Evolutionary conservation across 2,113 vertebrate species (phyloP), one percentile per base, ranked within the genome.

Genomic region (Calyptommatus sinebrachiatus): DNA sequence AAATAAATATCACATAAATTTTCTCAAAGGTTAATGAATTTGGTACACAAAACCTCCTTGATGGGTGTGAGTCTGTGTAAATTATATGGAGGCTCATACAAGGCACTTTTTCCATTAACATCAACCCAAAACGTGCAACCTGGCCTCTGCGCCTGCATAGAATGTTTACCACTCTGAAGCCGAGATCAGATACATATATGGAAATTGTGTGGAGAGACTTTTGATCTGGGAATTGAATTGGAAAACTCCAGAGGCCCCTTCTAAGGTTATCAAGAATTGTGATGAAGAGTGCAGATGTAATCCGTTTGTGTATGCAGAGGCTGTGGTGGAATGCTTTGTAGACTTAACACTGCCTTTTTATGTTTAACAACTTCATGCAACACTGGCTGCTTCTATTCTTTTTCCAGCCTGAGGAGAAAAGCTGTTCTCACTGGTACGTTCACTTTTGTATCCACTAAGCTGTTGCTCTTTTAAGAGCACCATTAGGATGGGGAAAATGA

Each of bases 281-380:
- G 77, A 21, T 80, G 77, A 81, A 28, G 6, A 78, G 67, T 80
- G 81, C 73, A 76, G 65, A 65, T 78, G 41, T 65, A 85, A 80
- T 77, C 62, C 46, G 26, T 0, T 0, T 74, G 76, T 35, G 57
- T 74, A 5, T 28, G 65, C 28, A 46, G 71, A 65, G 69, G 65
- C 8, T 2, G 60, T 53, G 28, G 16, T 65, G 76, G 77, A 83
- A 63, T 74, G 1, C 4, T 11, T 83, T 81, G 76, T 79, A 68
- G 46, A 72, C 22, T 81, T 67, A n/a, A 53, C 14, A 8, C 21
- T 28, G 60, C 7, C n/a, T 71, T 41, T 87, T 78, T 71, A 68
- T 75, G 66, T 41, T 31, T 63, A 78, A 45, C 69, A 24, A 1
- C 61, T 77, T 21, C 68, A 67, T 16, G 26, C 41, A 77, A n/a